phyloP scores from a whole-genome alignment of 2,113 vertebrate species.

The Eidolon helvum region DNA sequence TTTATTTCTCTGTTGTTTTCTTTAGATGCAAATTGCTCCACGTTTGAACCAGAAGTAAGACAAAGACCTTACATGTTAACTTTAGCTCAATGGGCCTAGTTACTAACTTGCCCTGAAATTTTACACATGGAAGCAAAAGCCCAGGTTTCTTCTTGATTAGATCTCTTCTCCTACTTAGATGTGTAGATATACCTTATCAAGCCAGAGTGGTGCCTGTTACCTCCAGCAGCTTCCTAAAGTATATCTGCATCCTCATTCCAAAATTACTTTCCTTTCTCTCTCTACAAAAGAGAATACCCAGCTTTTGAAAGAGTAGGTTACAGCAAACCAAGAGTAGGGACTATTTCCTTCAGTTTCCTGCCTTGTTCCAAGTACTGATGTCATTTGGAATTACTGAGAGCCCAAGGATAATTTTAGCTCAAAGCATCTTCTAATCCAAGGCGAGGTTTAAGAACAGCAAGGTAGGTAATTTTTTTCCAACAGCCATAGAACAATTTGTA shows the following conservation, averaged over 20 bases:
- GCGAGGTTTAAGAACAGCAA: not conserved
- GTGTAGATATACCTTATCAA: not conserved
- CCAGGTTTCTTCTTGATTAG: not conserved
- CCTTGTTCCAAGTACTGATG: not conserved
- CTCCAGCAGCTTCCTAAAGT: not conserved
- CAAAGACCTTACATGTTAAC: not conserved
- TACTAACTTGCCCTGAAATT: not conserved
- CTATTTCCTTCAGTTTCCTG: conserved; percentile 42
- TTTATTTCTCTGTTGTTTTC: not conserved
- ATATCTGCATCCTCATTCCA: not conserved
- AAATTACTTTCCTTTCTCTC: not conserved
- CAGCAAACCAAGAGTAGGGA: not conserved
- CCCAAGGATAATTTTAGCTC: conserved; percentile 34
- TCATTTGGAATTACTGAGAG: not conserved
- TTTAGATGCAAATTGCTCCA: not conserved
- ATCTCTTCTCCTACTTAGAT: not conserved
- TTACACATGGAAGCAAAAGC: not conserved
- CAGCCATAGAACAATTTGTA: not conserved
- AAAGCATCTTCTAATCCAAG: not conserved
- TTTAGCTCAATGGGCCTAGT: not conserved
- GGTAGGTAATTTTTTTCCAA: not conserved
- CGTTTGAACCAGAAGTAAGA: not conserved
- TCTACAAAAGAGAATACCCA: not conserved
- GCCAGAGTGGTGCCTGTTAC: not conserved
- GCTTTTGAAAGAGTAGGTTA: conserved; percentile 10